Percentiles rank a stretch among this genome's conserved stretches.
Conservation (phyloP, 2,888 invertebrate genomes). For the Balanococcus diminutus region DNA sequence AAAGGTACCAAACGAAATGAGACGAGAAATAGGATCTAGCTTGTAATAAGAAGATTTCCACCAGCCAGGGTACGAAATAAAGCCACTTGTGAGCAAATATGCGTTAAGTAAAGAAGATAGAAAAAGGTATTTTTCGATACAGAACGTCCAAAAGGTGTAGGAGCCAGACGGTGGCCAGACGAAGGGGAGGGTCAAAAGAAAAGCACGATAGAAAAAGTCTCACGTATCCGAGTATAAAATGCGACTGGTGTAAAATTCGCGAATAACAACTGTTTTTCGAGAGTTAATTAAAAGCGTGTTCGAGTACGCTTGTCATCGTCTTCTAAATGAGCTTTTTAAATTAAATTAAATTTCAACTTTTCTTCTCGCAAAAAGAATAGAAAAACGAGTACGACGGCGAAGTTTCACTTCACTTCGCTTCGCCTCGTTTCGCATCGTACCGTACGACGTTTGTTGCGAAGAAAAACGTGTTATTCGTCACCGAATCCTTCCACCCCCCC, state of each 20-base stretch:
- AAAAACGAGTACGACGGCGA: not conserved
- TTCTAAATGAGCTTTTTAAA: slow-evolving; percentile 26
- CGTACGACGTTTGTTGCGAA: not conserved
- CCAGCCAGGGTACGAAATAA: no score
- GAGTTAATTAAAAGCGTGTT: slow-evolving; percentile 25
- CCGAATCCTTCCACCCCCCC: not conserved
- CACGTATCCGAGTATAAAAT: not conserved
- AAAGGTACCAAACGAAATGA: no score
- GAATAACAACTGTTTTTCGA: slow-evolving; percentile 7
- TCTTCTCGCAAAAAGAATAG: not conserved
- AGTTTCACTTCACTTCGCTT: not conserved
- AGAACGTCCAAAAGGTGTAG: not conserved
- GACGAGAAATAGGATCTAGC: no score
- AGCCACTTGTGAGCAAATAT: no score
- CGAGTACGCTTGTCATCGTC: slow-evolving; percentile 18
- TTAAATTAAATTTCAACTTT: slow-evolving; percentile 24
- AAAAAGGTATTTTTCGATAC: not conserved
- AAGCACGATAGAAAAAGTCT: not conserved
- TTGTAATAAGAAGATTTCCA: no score
- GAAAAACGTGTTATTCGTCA: slow-evolving; percentile 20
- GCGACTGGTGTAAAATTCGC: slow-evolving; percentile 7
- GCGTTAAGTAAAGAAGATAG: no score
- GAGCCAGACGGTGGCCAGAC: not conserved
- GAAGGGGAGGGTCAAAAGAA: not conserved
- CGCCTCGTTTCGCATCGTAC: not conserved